Evolutionary conservation across 1,140 invertebrate species (phyloP).

Genomic region (Hypsibius dujardini): DNA sequence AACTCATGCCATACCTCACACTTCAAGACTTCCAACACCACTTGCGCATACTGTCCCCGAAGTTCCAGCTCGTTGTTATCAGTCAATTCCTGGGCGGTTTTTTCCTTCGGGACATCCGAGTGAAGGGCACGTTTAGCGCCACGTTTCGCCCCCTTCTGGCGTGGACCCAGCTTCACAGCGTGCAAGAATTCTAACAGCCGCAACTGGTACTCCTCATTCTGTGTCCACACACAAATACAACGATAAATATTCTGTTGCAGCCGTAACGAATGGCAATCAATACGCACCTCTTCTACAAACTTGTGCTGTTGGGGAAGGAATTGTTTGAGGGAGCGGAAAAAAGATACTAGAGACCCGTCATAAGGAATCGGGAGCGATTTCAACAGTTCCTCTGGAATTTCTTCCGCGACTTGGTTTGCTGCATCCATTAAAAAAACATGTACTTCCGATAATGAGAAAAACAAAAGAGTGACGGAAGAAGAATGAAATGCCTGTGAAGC

Average conservation of each 20-base stretch:
- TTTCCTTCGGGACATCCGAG: too few relatives aligned
- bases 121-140: too few relatives aligned
- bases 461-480: too few relatives aligned
- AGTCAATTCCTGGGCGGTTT: too few relatives aligned
- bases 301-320: not conserved
- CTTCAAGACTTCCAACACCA: not conserved
- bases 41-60: not conserved
- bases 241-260: not conserved
- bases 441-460: too few relatives aligned
- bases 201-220: slow-evolving; percentile 16
- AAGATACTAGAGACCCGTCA: not conserved
- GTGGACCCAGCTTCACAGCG: not conserved
- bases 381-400: not conserved
- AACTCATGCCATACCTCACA: not conserved
- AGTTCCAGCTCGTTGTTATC: not conserved
- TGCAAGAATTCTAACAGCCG: not conserved
- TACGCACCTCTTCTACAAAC: slow-evolving; percentile 1
- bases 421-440: too few relatives aligned
- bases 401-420: not conserved
- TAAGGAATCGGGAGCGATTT: not conserved
- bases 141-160: not conserved
- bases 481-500: too few relatives aligned
- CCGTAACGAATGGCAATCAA: not conserved
- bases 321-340: not conserved
- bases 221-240: not conserved